Base-by-base conservation (phyloP, 2,113 vertebrate species). In the Myotis davidii region DNA sequence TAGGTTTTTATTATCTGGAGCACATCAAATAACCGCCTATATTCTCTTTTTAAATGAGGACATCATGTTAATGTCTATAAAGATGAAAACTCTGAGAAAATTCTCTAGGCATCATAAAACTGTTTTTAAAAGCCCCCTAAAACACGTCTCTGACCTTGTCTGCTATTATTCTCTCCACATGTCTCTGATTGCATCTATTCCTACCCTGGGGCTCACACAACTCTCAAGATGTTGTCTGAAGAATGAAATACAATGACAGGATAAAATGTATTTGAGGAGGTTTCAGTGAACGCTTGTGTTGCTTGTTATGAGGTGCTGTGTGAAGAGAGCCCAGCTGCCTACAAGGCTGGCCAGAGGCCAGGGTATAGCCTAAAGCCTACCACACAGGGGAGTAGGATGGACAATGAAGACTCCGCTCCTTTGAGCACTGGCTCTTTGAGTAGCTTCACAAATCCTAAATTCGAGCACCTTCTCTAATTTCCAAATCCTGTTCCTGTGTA, bases 241-340 rank as follows among this genome's bases (percentile, higher is more conserved):
- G 7, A 95, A 34, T 70, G 34, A 70, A 89, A 72, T 85, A 11
- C 77, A 95, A 88, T 82, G 48, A 76, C 20, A 82, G 9, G 7
- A 59, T 90, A 82, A 90, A 52, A 77, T 7, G 50, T 17, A 81
- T 27, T 32, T 37, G 18, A 64, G 48, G 12, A 34, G 6, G 59
- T 81, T 76, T 73, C 70, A 54, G 12, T 78, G 85, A 94, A 50
- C 16, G n/a, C n/a, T 32, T 34, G 8, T 45, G 27, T 42, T 42
- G 45, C 11, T 76, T 72, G 42, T n/a, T 65, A 32, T 14, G 65
- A 72, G 48, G n/a, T 82, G 8, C 8, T 84, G 45, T 67, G 39
- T 67, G 37, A 42, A 13, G 50, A 39, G 32, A 56, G 17, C 9
- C 25, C 21, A 64, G 34, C 1, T 50, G 37, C 14, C 34, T 23